Evolutionary conservation across 2,797 vertebrate genomes (phyloP), one percentile per base, ranked within the genome.

Genomic region (Manis crassicaudata): DNA sequence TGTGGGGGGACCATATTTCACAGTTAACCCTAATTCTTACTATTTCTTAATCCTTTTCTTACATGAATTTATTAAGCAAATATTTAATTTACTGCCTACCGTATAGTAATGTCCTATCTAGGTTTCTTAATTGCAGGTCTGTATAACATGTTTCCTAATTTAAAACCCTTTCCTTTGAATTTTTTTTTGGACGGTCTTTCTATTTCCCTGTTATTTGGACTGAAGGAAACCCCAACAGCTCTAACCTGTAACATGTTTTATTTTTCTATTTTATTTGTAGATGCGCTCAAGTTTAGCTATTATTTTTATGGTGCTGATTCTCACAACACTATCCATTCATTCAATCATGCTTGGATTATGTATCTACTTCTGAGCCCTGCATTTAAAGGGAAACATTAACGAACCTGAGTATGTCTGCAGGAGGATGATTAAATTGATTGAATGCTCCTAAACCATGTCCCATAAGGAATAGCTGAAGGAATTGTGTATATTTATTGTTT

Each of bases 401-500:
- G 94, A 96, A 92, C 56, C n/a, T 16, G 5, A 67, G 58, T 83
- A 6, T 95, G 58, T 96, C 85, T 95, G 79, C 63, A 95, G 72
- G 40, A 94, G 67, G 88, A 89, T 95, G 92, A 96, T 96, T 96
- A 96, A 93, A 96, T 91, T 97, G 96, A 97, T 84, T 96, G 86
- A 97, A 94, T 76, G 32, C 72, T 96, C 86, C 70, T 97, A 89
- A 97, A 87, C 65, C 35, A 9, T 58, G 21, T 93, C 62, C 90
- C 35, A 2, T 83, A 87, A 95, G 86, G 65, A 96, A 94, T 68
- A 62, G 75, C 96, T 95, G 50, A 94, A 92, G 91, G 94, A 96
- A 94, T 92, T 97, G 89, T 87, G 43, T 92, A 25, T 97, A 96
- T 97, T 96, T 97, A 96, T 98, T 96, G 92, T 96, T 97, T 97